Base-by-base conservation (phyloP, 2,113 vertebrate species). In the Dunckerocampus dactyliophorus region DNA sequence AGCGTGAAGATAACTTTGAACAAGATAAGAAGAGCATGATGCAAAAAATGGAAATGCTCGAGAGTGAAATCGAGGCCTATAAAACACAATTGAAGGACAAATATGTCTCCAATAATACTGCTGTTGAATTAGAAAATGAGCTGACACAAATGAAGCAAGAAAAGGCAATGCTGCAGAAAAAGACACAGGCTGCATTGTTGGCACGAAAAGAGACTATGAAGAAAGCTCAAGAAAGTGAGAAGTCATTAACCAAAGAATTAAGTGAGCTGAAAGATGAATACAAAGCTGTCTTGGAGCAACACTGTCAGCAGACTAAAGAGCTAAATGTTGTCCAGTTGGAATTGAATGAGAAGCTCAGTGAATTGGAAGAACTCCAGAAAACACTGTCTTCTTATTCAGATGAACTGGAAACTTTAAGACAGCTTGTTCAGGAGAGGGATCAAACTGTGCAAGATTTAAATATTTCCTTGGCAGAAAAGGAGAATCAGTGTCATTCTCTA, bases 151-250 rank as follows among this genome's bases (percentile, higher is more conserved):
- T 91, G 15, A 86, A 85, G 55, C 73, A 74, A 16, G 92, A 94
- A 62, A 93, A 93, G 31, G 79, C 84, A 11, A 65, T 67, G 15
- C 67, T 94, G 0, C 82, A 92, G 72, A 91, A 84, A 48, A 92
- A 94, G 69, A 82, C 86, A n/a, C 86, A 91, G 67, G 89, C 87
- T 24, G 88, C 90, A 0, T 50, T 94, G 74, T 64, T 91, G 47
- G 80, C 87, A 1, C 81, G 81, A 43, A 86, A 91, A 73, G 91
- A 92, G 81, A 84, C 79, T 1, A 37, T 52, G 1, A 84, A 84
- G 71, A 90, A 76, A 42, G 14, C 81, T 71, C 84, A 90, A 49
- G 90, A 90, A 47, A 82, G 46, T 3, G 88, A 90, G 37, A 87
- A 73, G 59, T 84, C 80, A 1, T 67, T 87, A 46, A 81, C 63